These are phyloP conservation scores for Amorpha juglandis DNA, from an alignment of 2,888 invertebrate genomes.

Conservation along the genomic window DNA sequence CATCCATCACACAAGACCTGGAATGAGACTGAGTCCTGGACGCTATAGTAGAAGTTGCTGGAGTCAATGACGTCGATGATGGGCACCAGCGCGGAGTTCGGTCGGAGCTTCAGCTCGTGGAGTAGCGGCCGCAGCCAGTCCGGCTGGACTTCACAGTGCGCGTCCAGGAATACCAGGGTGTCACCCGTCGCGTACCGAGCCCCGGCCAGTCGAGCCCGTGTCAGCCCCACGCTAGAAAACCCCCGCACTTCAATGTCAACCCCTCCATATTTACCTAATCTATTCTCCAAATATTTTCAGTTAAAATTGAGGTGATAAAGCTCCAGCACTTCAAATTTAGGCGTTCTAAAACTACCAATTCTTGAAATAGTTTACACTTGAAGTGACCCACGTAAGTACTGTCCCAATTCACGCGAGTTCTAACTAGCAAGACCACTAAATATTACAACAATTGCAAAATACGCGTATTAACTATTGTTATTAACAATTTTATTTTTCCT, in stretches of 20 bases:
- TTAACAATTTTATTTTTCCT: too few species aligned
- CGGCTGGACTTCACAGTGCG: conserved; percentile 93
- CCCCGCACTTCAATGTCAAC: background rate
- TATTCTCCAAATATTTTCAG: too few species aligned
- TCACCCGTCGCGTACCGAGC: conserved; percentile 92
- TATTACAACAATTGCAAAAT: too few species aligned
- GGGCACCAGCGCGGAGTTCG: conserved; percentile 93
- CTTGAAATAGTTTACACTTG: too few species aligned
- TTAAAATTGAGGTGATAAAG: too few species aligned
- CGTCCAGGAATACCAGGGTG: conserved; percentile 93
- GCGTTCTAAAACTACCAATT: too few species aligned
- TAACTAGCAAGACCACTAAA: too few species aligned
- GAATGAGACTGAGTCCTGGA: conserved; percentile 78
- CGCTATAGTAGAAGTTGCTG: conserved; percentile 89
- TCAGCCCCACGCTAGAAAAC: conserved; percentile 54
- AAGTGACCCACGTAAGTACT: too few species aligned
- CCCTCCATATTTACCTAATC: background rate
- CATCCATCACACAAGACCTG: conserved; percentile 58
- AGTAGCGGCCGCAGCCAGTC: conserved; percentile 96
- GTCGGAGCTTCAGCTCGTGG: conserved; percentile 88
- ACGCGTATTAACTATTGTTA: too few species aligned
- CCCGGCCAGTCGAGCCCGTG: conserved; percentile 94
- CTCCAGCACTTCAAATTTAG: too few species aligned
- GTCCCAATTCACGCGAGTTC: too few species aligned
- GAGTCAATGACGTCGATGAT: conserved; percentile 97